phyloP scores from a whole-genome alignment of 2,888 invertebrate genomes.

The Lycaena phlaeas region DNA sequence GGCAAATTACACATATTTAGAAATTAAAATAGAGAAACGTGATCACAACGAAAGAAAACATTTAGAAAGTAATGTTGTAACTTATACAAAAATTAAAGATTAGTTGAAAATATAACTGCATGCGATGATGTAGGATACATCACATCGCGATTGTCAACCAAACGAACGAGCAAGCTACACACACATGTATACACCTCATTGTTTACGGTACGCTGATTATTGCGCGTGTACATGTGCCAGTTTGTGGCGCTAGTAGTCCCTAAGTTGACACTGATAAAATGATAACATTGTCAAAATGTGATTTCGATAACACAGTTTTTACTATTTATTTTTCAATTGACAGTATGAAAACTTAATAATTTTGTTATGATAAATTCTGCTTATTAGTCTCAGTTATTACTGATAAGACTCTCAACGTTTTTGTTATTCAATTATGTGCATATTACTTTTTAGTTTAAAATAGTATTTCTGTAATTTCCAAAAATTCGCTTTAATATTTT shows the following conservation, averaged over 20 bases:
- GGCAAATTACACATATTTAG: constrained; percentile 93
- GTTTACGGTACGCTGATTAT: constrained; percentile 58
- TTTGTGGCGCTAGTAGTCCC: constrained; percentile 38
- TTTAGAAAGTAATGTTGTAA: constrained; percentile 68
- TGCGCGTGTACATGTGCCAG: constrained; percentile 43
- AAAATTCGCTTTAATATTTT: too few relatives aligned
- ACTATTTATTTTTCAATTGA: constrained; percentile 1
- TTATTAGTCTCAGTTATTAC: too few relatives aligned
- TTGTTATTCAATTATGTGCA: too few relatives aligned
- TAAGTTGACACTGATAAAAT: constrained; percentile 61
- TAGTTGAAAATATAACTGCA: constrained; percentile 69
- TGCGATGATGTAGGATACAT: constrained; percentile 72
- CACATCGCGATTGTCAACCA: constrained; percentile 73
- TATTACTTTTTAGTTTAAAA: too few relatives aligned
- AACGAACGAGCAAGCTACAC: constrained; percentile 68
- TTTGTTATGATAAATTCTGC: neutral
- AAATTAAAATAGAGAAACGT: constrained; percentile 66
- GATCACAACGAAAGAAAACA: constrained; percentile 68
- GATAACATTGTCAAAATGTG: constrained; percentile 55
- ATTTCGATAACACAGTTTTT: neutral
- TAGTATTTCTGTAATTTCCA: too few relatives aligned
- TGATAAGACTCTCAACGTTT: neutral
- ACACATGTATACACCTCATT: constrained; percentile 55
- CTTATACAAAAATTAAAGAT: constrained; percentile 63
- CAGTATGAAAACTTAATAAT: neutral